Evolutionary conservation across 1,140 invertebrate genomes (phyloP), one percentile per base, ranked within the genome.

Genomic region (Magallana angulata): DNA sequence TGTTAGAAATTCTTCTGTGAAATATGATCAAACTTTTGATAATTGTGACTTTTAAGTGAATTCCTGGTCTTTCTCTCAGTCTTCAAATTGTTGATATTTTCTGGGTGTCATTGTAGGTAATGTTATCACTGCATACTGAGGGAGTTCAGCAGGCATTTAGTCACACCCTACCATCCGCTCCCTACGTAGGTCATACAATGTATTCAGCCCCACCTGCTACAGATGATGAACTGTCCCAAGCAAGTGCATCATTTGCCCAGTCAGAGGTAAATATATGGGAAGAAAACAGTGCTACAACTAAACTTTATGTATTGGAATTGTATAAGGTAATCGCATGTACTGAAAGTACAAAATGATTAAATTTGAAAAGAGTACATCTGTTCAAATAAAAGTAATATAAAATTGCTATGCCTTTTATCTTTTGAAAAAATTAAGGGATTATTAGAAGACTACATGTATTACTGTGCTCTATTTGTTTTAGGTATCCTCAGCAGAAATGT

Each of bases 401-500:
- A 48, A 48, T 4, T 48, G 36, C 36, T 48, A 48, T 48, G 36
- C 36, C 36, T 48, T 24, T 24, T 24, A 24, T 24, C 36, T 4
- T 48, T 48, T 48, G 36, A 48, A 48, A 4, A 48, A 1, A 48
- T 48, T 2, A 48, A 48, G 36, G 36, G 36, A 48, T 48, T 48
- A 24, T 36, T 48, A 48, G 36, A 48, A 48, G 36, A 48, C 5
- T 5, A 48, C 36, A 48, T 48, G 36, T 48, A 48, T 48, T 48
- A 48, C 36, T 3, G 1, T 48, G 36, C 24, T 24, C 0, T 48
- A 48, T 81, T 64, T 83, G 5, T 90, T 91, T 58, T 91, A 93
- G 93, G 83, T 87, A 82, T 89, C 91, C 24, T 94, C 94, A 56
- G 90, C 95, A 84, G 94, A 95, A 30, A 97, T 97, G 96, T 94